Evolutionary conservation across 2,888 invertebrate genomes (phyloP), one percentile per base, ranked within the genome.

Genomic region (Campoplex capitator): DNA sequence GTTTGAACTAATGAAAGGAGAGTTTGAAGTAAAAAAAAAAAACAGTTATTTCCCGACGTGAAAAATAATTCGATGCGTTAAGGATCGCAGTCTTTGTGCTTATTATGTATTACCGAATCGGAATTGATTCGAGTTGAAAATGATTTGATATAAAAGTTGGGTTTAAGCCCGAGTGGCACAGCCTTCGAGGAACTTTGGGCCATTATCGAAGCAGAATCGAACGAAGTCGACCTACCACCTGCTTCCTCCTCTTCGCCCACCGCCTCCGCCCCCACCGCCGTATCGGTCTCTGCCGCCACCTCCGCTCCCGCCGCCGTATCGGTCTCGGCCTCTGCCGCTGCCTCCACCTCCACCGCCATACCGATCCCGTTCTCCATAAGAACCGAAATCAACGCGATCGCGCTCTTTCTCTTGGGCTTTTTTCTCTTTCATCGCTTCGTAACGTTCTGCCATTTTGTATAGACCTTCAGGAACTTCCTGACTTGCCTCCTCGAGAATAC

Each of bases 401-500:
- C 95, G 93, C 0, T 95, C 95, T 16, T 95, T 95, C 84, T 96
- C 96, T 16, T 94, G 94, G 0, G 96, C 96, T 71, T 95, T 95
- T 75, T 96, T 96, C 80, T 96, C 95, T 90, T 97, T 97, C 96
- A 96, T 97, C 0, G 95, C 96, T 38, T 96, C 95, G 93, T 96
- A 97, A 45, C 98, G 95, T 32, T 96, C 95, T 1, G 97, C 96
- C 98, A 98, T 98, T 28, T 95, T 94, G 48, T 96, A 95, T 62
- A 98, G 94, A 90, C 97, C 97, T 16, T 96, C 95, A 0, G 98
- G 98, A 16, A 98, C 96, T 90, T 97, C 96, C 95, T 98, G 89
- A 88, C 96, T 95, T 2, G 98, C 98, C 94, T 99, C 98, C 92
- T 97, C 97, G 77, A 99, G 95, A 86, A 99, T 98, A 74, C 96